phyloP scores from a whole-genome alignment of 2,113 vertebrate genomes.

The Leptobrachium leishanense region DNA sequence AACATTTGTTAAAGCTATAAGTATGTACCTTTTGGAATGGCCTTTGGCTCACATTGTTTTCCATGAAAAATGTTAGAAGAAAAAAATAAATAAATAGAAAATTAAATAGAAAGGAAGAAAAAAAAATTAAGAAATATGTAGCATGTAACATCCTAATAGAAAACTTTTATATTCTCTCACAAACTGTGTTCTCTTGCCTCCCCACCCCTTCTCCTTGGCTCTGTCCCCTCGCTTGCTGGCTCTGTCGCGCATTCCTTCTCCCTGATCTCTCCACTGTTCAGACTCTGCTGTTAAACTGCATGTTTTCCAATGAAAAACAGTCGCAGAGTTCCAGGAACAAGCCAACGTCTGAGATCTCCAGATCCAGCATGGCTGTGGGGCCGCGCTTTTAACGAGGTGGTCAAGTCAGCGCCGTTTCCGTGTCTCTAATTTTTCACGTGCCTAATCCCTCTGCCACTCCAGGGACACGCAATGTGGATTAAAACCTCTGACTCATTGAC shows the following conservation, averaged over 20 bases:
- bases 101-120: not conserved
- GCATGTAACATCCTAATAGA: conserved; percentile 47
- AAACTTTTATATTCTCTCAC: conserved; percentile 47
- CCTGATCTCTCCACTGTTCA: conserved; percentile 48
- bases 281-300: conserved; percentile 49
- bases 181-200: conserved; percentile 41
- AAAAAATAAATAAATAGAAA: not conserved
- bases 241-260: conserved; percentile 49
- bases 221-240: conserved; percentile 44
- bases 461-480: not conserved
- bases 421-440: conserved; percentile 10
- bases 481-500: not conserved
- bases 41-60: conserved; percentile 48
- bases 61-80: conserved; percentile 14
- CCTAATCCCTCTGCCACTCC: not conserved
- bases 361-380: not conserved
- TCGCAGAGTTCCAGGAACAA: conserved; percentile 45
- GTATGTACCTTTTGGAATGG: conserved; percentile 39
- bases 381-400: conserved; percentile 6
- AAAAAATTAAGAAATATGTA: conserved; percentile 20
- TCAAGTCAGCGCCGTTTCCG: not conserved
- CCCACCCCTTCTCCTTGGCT: conserved; percentile 44
- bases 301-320: conserved; percentile 49
- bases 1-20: conserved; percentile 14
- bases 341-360: conserved; percentile 16